A percentile compares a stretch with the other conserved stretches of the same genome.
Evolutionary conservation across 2,113 vertebrate species (phyloP).

Genomic region (Hydrochoerus hydrochaeris): DNA sequence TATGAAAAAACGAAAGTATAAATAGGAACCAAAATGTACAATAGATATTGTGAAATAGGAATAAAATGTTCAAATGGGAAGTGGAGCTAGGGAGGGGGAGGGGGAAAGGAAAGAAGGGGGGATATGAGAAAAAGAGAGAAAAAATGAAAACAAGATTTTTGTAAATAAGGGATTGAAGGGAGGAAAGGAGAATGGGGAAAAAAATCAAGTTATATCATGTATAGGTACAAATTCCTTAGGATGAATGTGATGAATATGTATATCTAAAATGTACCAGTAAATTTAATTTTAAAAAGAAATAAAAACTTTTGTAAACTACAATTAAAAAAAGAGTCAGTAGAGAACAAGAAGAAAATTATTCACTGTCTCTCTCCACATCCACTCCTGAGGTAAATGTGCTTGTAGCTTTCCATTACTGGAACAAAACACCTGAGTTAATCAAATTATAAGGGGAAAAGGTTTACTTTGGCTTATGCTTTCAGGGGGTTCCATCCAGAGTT

Average conservation of each 20-base stretch:
- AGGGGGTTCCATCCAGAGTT: neutral
- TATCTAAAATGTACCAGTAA: neutral
- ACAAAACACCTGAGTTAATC: neutral
- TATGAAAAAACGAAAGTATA: neutral
- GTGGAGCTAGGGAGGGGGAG: neutral
- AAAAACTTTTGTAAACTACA: neutral
- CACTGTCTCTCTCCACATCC: neutral
- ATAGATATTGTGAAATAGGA: neutral
- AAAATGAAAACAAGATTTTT: neutral
- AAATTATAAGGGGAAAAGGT: too few species aligned
- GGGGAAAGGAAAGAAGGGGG: neutral
- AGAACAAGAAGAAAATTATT: neutral
- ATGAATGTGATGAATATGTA: neutral
- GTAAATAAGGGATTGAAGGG: neutral
- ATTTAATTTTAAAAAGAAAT: neutral
- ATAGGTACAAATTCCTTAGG: neutral
- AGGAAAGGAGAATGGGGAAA: neutral
- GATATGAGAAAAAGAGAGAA: too few species aligned
- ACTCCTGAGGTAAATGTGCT: neutral
- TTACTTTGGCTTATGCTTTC: neutral
- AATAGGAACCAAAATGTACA: neutral
- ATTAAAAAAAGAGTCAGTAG: neutral
- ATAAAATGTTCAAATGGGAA: neutral
- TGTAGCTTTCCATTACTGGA: neutral
- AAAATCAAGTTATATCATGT: neutral